Conservation (phyloP, 1,140 invertebrate genomes). For the Diachasmimorpha longicaudata region DNA sequence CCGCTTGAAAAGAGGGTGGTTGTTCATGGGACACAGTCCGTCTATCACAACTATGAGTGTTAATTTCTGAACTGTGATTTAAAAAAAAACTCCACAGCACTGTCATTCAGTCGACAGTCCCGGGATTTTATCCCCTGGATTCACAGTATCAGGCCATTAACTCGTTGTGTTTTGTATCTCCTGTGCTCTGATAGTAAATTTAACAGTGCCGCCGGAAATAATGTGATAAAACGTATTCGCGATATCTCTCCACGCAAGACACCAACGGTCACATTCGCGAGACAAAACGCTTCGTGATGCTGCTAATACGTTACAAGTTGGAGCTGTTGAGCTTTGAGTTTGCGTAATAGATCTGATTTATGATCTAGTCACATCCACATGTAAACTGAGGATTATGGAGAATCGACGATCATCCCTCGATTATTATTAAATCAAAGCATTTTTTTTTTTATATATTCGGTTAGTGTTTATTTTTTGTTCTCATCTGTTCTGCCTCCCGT, state of each 20-base stretch:
- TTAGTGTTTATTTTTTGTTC: conserved; percentile 30
- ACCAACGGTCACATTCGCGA: neutral
- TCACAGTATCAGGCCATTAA: neutral
- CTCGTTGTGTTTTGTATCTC: neutral
- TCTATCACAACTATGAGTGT: neutral
- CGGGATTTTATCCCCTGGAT: too few relatives aligned
- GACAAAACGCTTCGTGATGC: neutral
- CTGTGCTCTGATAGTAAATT: neutral
- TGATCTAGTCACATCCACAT: neutral
- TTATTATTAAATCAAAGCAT: conserved; percentile 44
- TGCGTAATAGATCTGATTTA: conserved; percentile 38
- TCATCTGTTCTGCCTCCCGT: neutral
- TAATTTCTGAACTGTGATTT: neutral
- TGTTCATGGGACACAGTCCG: neutral
- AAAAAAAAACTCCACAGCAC: neutral
- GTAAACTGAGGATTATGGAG: neutral
- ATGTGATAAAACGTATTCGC: neutral
- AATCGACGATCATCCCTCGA: neutral
- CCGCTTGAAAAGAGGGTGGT: neutral
- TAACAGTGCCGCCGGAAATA: neutral
- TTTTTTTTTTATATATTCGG: conserved; percentile 33
- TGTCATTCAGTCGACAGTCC: neutral
- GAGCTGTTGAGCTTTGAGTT: conserved; percentile 38
- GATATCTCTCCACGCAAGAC: neutral
- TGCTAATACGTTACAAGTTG: conserved; percentile 17